Conservation (phyloP, 2,113 vertebrate genomes). For the Chlorodrepanis virens region DNA sequence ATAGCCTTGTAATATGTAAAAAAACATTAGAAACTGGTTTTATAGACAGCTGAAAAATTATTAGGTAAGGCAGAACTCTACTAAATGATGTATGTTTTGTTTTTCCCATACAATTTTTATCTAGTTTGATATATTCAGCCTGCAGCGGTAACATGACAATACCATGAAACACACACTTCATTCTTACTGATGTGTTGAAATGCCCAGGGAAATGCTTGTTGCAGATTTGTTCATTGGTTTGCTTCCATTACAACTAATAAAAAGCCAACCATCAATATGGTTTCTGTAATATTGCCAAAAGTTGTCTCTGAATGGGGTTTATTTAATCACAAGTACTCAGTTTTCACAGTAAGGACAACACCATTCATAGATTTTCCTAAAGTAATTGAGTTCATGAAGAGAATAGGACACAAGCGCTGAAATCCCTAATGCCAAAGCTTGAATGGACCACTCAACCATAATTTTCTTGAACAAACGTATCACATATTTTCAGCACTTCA, state of each 20-base stretch:
- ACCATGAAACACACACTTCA: not conserved
- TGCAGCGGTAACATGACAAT: not conserved
- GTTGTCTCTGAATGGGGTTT: not conserved
- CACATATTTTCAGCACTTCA: not conserved
- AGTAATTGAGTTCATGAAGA: not conserved
- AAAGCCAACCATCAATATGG: not conserved
- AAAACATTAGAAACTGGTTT: not conserved
- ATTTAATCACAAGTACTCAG: not conserved
- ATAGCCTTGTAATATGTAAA: not conserved
- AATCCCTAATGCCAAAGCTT: not conserved
- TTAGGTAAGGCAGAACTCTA: not conserved
- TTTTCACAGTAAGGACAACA: not conserved
- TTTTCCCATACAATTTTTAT: not conserved
- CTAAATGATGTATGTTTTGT: not conserved
- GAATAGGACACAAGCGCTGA: not conserved
- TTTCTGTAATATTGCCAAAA: not conserved
- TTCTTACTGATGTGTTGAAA: not conserved
- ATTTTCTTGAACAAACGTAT: not conserved
- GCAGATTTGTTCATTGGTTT: not conserved
- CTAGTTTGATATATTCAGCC: not conserved
- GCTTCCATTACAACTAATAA: not conserved
- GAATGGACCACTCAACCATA: not conserved
- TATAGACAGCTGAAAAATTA: not conserved
- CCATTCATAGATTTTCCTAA: not conserved
- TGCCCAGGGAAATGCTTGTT: not conserved